Evolutionary conservation across 2,113 vertebrate genomes (phyloP), one percentile per base, ranked within the genome.

Genomic region (Lonchura striata): DNA sequence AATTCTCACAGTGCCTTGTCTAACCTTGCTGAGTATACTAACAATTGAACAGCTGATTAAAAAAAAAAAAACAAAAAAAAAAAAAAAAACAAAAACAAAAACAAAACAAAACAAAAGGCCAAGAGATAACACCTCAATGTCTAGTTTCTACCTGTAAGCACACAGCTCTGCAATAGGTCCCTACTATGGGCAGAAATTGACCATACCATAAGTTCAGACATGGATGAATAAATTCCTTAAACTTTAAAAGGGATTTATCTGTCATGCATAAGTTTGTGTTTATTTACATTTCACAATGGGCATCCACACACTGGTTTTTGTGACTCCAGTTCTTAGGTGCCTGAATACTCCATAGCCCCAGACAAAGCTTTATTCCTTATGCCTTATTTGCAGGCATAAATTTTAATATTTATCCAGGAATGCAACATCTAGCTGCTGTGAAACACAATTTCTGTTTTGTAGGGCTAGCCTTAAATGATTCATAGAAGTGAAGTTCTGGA

Each of bases 1-100:
- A 92, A 80, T 47, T 75, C 79, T 75, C 47, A 47, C 21, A 91
- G 17, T 13, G 30, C n/a, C 74, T 81, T 83, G 71, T 71, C 50
- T 85, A 83, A 33, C 54, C 28, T 90, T 90, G 46, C 37, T 82
- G 52, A 88, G 47, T 81, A 53, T 28, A 72, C 78, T 60, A 90
- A 86, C 63, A 88, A 41, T 14, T 60, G 31, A 94, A 76, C n/a
- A 82, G 70, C 33, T 81, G 50, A 50, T 61, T 56, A 4, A 31
- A 71, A 42, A 24, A 6, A 33, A 44, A 80, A 44, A 17, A 9
- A 20, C 7, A 35, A 10, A 46, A 25, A 44, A 33, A 25, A 3
- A 59, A 18, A 7, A 33, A 46, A 22, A 12, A 11, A 11, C 41
- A 33, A 22, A n/a, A n/a, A n/a, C n/a, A n/a, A n/a, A n/a, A n/a